Evolutionary conservation across 2,113 vertebrate species (phyloP), one percentile per base, ranked within the genome.

Genomic region (Choloepus hoffmanni): DNA sequence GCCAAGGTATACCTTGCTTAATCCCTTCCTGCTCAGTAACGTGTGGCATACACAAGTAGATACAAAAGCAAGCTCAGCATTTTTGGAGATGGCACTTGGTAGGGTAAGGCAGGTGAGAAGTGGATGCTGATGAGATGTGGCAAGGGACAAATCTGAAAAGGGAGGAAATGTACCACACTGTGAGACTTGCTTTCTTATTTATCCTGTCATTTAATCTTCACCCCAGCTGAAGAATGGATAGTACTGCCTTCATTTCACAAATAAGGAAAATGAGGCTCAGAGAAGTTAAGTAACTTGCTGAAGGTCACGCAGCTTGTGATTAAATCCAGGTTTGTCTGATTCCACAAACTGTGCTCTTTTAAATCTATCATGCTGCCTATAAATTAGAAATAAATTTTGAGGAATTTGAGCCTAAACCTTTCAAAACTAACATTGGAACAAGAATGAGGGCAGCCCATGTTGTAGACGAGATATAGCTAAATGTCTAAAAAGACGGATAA

Each of bases 361-460:
- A 40, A 65, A 18, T 50, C 23, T 21, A 63, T 21, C 60, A 24
- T 2, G 16, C 62, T 8, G 2, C 24, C 73, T 83, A 73, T 79
- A 78, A 93, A 70, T 91, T 90, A 85, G 36, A 95, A 97, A 63
- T 45, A 45, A 3, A n/a, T 83, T 95, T 86, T 63, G 55, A 76
- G 36, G 13, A 33, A 92, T 93, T 89, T 89, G 78, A 95, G 91
- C 78, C 70, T 89, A 79, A 83, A 89, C 76, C 87, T 95, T 96
- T 97, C 78, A 95, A 84, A 97, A 97, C 40, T 90, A 96, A 89
- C 79, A 82, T 92, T 90, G 94, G 62, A 55, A 83, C 62, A 91
- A 87, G 88, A 96, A 83, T 76, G 82, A 92, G 72, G 81, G 72
- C 81, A 74, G 63, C 14, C 13, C 0, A 1, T 36, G 13, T 28